Evolutionary conservation across 2,113 vertebrate genomes (phyloP).

Genomic region (Xenotilapia caudafasciata): DNA sequence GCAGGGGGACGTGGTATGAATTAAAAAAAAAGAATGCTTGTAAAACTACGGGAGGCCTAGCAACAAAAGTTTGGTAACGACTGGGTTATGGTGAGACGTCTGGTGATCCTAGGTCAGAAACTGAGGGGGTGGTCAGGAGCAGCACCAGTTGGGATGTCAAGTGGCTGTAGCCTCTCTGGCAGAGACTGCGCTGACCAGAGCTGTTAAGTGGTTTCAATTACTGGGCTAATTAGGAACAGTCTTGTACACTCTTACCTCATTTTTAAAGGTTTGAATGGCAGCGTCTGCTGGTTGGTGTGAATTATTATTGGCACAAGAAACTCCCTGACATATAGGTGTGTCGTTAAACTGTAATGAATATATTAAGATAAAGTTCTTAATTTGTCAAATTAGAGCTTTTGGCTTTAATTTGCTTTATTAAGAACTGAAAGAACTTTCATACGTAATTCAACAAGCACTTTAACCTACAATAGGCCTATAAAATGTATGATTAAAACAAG

Average conservation of each 20-base stretch:
- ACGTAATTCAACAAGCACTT: background rate
- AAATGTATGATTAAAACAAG: background rate
- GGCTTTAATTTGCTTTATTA: background rate
- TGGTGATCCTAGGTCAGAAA: background rate
- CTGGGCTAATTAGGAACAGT: background rate
- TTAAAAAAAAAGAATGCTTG: rapidly evolving
- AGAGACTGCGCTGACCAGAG: background rate
- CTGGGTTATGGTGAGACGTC: background rate
- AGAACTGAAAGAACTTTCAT: background rate
- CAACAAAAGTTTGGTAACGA: background rate
- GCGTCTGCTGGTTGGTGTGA: background rate
- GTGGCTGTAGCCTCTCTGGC: background rate
- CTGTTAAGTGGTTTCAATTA: background rate
- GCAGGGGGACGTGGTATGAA: background rate
- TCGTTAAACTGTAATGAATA: background rate
- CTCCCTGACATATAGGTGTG: background rate
- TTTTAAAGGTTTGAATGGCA: background rate
- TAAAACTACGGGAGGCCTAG: background rate
- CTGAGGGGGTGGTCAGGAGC: background rate
- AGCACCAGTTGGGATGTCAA: background rate
- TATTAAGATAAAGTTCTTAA: background rate
- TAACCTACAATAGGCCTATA: background rate
- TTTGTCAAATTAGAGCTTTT: background rate
- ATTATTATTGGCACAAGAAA: background rate
- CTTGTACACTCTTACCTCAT: background rate